Percentiles rank a stretch among this genome's conserved stretches.
Conservation (phyloP, 2,797 vertebrate species). For the Artibeus jamaicensis region DNA sequence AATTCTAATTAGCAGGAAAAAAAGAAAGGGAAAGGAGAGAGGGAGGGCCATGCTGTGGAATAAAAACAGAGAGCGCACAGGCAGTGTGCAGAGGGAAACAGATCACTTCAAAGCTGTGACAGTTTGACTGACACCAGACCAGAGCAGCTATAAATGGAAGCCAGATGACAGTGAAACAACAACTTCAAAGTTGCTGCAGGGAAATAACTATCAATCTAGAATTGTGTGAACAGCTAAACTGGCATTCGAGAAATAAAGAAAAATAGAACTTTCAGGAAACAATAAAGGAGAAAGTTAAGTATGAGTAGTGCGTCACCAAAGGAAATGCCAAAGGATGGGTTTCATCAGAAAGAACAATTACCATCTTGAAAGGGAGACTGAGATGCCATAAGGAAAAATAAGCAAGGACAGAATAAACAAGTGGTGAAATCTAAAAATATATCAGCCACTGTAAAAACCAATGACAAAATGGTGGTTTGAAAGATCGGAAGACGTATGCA, state of each 20-base stretch:
- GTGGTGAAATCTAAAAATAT: neutral
- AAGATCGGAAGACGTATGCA: neutral
- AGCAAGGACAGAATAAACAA: neutral
- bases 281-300: neutral
- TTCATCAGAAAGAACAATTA: neutral
- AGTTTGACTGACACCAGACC: neutral
- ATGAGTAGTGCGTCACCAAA: neutral
- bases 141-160: neutral
- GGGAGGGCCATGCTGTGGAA: neutral
- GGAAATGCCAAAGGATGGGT: neutral
- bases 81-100: neutral
- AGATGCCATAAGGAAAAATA: neutral
- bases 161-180: neutral
- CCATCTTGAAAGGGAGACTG: neutral
- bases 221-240: neutral
- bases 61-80: neutral
- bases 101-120: slow-evolving; percentile 20
- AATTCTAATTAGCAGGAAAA: neutral
- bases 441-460: neutral
- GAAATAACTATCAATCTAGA: neutral
- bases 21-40: neutral
- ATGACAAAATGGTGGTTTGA: neutral
- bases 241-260: neutral
- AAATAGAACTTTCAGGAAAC: neutral
- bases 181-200: slow-evolving; percentile 4